Evolutionary conservation across 2,113 vertebrate species (phyloP), one percentile per base, ranked within the genome.

Genomic region (Microtus pennsylvanicus): DNA sequence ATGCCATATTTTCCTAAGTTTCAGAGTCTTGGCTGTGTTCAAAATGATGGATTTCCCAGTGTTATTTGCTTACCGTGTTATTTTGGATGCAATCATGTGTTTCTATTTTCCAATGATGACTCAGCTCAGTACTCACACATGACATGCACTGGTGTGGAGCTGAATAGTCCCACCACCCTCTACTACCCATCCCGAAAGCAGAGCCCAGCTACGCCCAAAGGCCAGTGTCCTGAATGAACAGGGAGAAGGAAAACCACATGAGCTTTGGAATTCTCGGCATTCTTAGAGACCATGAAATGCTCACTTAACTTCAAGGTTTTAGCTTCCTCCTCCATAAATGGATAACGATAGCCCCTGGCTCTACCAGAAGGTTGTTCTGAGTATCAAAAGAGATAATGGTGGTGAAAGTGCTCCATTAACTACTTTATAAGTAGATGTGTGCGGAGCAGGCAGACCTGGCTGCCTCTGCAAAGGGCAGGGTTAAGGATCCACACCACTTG

Each of bases 1-100:
- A 63, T 33, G 17, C 2, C 42, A 14, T 65, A 65, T 87, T 94
- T 96, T 94, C 47, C 86, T 96, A 87, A 91, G n/a, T 26, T 75
- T 58, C 80, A 3, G 35, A 94, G 63, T 69, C 83, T 81, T 65
- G 24, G 28, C 19, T 87, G 9, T 77, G n/a, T 92, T 92, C 70
- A 93, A 47, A 81, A 88, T 77, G 47, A 86, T 74, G 33, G 1
- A 38, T 91, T 89, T 75, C 30, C 55, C 35, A 63, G 19, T 95
- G 35, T 80, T 93, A 77, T 5, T 92, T 94, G 21, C 38, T 91
- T 96, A 22, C 47, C n/a, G 61, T 19, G 26, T 50, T 91, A 47
- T 81, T 94, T 87, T 89, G 17, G 50, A 77, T 5, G 76, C 63
- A 90, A 50, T 75, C 8, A 75, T 88, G 67, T 80, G 21, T 26